Base-by-base conservation (phyloP, 2,797 vertebrate species). In the Spheniscus humboldti region DNA sequence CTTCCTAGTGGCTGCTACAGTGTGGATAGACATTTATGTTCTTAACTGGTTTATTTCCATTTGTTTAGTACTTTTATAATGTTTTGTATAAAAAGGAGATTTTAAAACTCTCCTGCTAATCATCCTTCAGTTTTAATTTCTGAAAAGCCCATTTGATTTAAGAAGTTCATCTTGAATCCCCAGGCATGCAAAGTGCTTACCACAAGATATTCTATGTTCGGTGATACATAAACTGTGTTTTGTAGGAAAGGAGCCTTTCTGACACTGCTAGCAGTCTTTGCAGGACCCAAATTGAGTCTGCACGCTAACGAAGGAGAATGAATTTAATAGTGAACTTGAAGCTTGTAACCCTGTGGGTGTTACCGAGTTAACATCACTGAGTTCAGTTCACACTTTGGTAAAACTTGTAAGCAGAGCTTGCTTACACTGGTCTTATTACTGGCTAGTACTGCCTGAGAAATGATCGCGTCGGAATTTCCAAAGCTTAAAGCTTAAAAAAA, bases 391-490 rank as follows among this genome's bases (percentile, higher is more conserved):
- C 41, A 63, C 18, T 74, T 39, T 25, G n/a, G 16, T 67, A 41
- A 23, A 41, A 39, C 41, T 19, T 6, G 1, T 12, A 6, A 30
- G 62, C 37, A 57, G 52, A 67, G 31, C 57, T 69, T 66, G 56
- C 56, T 92, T 82, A 25, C 0, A 0, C 18, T 52, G 41, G 41
- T 10, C 0, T 2, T 9, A 22, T 39, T 48, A 25, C 53, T 39
- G 53, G 22, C 57, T n/a, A 7, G 7, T 57, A 10, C 52, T 11
- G 4, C 48, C 52, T 73, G 55, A 73, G 71, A 81, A 69, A 31
- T 60, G 10, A 22, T 4, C 10, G 13, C 2, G 1, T 66, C 59
- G 28, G 33, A 33, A 62, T 55, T 94, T 28, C 31, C 43, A 31
- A 39, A 67, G 10, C n/a, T 52, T 69, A 31, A 73, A 48, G 14